Percentiles rank a stretch among this genome's conserved stretches.
Evolutionary conservation across 1,140 invertebrate species (phyloP).

Genomic region (Aplysia californica): DNA sequence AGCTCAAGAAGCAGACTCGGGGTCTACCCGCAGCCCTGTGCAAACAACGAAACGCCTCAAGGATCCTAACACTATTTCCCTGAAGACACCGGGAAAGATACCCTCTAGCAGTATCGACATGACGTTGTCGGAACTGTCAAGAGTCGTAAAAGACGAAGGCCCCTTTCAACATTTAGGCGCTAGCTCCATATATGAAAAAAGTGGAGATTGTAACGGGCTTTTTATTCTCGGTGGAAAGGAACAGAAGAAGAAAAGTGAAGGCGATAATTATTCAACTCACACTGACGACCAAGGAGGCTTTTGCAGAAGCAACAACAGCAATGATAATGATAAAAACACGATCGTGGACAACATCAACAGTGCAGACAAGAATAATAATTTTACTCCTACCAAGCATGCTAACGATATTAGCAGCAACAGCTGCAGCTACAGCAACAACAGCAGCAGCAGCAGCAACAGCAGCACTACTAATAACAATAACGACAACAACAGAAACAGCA

Average conservation of each 20-base stretch:
- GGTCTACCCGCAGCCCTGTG: neutral
- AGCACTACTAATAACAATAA: no score
- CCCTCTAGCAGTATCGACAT: neutral
- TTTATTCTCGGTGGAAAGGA: no score
- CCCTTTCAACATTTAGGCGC: neutral
- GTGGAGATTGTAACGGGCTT: neutral
- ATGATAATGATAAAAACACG: neutral
- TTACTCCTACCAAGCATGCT: no score
- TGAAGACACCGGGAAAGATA: neutral
- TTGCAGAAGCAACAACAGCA: neutral
- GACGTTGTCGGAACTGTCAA: neutral
- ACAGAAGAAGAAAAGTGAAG: neutral
- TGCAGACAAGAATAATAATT: neutral
- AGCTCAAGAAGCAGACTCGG: neutral
- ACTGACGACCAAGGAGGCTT: neutral
- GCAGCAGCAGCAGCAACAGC: no score
- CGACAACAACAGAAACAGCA: no score
- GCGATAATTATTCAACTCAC: neutral
- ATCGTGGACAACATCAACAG: neutral
- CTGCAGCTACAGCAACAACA: no score
- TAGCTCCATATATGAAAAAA: neutral
- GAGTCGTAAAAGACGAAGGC: neutral
- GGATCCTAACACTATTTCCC: constrained; percentile 33
- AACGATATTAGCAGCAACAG: no score
- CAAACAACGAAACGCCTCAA: constrained; percentile 20